Evolutionary conservation across 1,140 invertebrate genomes (phyloP), one percentile per base, ranked within the genome.

Genomic region (Archivesica marissinica): DNA sequence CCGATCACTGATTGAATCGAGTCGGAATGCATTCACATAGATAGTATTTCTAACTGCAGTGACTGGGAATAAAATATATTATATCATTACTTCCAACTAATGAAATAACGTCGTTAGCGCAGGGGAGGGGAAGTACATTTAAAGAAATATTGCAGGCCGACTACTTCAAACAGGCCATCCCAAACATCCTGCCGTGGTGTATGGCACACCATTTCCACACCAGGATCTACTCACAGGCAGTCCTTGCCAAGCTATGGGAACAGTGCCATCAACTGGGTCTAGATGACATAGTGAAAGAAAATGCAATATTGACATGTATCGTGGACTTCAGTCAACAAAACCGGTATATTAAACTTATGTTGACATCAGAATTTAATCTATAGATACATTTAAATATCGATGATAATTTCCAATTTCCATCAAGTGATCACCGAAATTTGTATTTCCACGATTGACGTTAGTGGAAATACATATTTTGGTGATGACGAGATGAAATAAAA

Each of bases 141-240:
- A 17, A 9, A 44, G 7, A 17, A 44, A 44, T 61, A 30, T 79
- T 66, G n/a, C 82, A 85, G 82, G 41, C 28, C 13, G 74, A 44
- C 2, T 85, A 61, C 30, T 77, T 44, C 72, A 77, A 30, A 17
- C 3, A 77, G 64, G 72, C 82, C 15, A 52, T 85, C 15, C 59
- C 61, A 9, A 28, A 64, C 47, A 59, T 85, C 17, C 44, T 85
- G 23, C 82, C 82, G 3, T 85, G 74, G 82, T 77, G 74, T 41
- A 76, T 85, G 82, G 82, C 82, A 9, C 82, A 85, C 44, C 82
- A 85, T 39, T 85, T 77, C 59, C 56, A 85, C 15, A 85, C 75
- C 1, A 74, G 82, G 15, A 76, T 85, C 47, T 85, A 70, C 50
- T 50, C 72, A 15, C 82, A 85, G 50, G 82, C 82, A 13, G 64